phyloP scores from a whole-genome alignment of 1,140 invertebrate species.

The Rhyacophila brunnea region DNA sequence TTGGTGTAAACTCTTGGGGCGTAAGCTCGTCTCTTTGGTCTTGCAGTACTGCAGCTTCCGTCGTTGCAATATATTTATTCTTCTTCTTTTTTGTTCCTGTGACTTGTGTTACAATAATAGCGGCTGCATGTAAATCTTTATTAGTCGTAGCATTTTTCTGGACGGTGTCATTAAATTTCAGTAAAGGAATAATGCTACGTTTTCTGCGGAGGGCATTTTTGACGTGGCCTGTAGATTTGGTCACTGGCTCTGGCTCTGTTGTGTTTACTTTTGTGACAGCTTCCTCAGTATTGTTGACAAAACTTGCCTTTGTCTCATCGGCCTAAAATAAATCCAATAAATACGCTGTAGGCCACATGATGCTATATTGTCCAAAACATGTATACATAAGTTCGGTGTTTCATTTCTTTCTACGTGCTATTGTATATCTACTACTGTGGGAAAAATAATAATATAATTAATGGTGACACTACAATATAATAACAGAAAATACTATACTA shows the following conservation, averaged over 20 bases:
- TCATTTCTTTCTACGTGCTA: too few species aligned
- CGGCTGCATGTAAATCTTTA: constrained; percentile 25
- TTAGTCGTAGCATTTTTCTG: constrained; percentile 2
- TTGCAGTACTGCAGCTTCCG: constrained; percentile 7
- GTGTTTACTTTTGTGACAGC: constrained; percentile 4
- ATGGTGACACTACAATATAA: too few species aligned
- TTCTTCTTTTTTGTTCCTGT: constrained; percentile 14
- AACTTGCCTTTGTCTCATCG: constrained; percentile 16
- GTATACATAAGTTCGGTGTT: neutral
- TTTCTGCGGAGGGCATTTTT: constrained; percentile 27
- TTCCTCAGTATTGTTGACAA: neutral
- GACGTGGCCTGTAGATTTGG: constrained; percentile 28
- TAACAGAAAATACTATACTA: too few species aligned
- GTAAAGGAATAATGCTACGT: neutral
- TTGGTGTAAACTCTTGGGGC: constrained; percentile 23
- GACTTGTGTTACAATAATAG: constrained; percentile 24
- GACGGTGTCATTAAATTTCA: neutral
- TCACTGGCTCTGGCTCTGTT: neutral
- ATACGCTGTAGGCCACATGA: neutral
- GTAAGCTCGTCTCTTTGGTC: constrained; percentile 25
- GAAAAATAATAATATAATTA: too few species aligned
- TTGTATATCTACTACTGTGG: too few species aligned
- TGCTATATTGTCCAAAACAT: neutral
- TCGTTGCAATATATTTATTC: constrained; percentile 14
- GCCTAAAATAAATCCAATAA: constrained; percentile 27